A percentile compares a stretch with the other conserved stretches of the same genome.
Conservation (phyloP, 2,113 vertebrate species). For the Climacteris rufus region DNA sequence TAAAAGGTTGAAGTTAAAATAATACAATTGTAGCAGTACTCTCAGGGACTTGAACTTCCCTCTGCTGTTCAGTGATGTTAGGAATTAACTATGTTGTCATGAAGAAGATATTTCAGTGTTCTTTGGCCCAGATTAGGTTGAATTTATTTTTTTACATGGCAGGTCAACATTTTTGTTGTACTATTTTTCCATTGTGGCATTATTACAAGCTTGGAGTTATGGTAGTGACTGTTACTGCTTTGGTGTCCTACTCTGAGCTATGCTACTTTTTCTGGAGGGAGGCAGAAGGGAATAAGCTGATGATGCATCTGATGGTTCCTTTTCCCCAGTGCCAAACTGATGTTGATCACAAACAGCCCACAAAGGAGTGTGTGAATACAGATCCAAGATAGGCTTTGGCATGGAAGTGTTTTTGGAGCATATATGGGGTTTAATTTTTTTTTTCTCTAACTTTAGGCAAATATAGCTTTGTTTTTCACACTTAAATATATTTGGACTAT, state of each 20-base stretch:
- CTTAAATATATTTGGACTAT: constrained; percentile 2
- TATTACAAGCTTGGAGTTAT: neutral
- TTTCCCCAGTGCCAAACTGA: neutral
- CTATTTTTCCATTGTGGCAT: neutral
- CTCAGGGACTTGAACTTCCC: neutral
- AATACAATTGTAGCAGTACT: neutral
- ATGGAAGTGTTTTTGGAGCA: neutral
- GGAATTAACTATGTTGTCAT: neutral
- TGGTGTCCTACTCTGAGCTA: neutral
- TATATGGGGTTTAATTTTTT: neutral
- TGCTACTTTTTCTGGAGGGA: neutral
- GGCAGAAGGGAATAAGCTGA: neutral
- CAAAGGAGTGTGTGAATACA: neutral
- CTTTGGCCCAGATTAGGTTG: neutral
- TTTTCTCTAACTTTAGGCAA: neutral
- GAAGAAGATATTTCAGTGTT: neutral
- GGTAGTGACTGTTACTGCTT: neutral
- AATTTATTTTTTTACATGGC: neutral
- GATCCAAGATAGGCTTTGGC: neutral
- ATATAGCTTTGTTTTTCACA: constrained; percentile 16
- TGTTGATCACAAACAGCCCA: neutral
- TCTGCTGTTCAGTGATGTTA: neutral
- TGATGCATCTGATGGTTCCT: neutral
- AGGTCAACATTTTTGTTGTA: neutral
- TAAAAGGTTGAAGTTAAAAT: constrained; percentile 15